Conservation (phyloP, 2,113 vertebrate genomes). For the Myotis brandtii region DNA sequence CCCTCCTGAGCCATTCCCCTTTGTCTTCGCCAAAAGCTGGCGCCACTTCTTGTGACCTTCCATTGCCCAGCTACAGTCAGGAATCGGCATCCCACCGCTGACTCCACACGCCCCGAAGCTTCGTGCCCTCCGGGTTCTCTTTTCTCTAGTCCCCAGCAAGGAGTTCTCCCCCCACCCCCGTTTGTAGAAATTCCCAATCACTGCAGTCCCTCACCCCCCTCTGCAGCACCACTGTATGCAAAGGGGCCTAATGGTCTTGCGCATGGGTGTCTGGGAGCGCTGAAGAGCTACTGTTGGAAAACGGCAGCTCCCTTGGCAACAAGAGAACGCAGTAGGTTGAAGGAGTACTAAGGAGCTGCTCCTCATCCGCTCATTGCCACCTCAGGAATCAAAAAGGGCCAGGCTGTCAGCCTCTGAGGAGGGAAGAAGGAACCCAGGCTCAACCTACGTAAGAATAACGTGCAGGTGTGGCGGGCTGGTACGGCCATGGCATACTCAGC, state of each 20-base stretch:
- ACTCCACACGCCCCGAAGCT: not conserved
- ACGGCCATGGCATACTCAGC: too few relatives aligned
- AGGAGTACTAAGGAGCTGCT: not conserved
- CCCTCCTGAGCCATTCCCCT: not conserved
- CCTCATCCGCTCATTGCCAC: not conserved
- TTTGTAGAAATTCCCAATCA: not conserved
- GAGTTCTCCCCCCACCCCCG: not conserved
- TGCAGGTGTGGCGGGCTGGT: too few relatives aligned
- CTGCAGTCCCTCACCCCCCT: too few relatives aligned
- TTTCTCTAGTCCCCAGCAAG: not conserved
- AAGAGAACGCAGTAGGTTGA: not conserved
- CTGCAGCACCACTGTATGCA: not conserved
- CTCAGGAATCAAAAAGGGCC: not conserved
- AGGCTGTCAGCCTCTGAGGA: not conserved
- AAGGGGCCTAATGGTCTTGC: not conserved
- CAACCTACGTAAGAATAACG: not conserved
- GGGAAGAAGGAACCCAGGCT: not conserved
- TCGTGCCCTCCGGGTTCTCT: not conserved
- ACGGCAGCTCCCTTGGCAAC: not conserved
- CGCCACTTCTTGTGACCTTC: not conserved
- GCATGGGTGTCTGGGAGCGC: not conserved
- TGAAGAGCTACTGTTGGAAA: not conserved
- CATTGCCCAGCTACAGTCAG: rapidly evolving
- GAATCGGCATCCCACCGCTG: rapidly evolving
- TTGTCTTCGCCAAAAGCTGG: not conserved